Conservation (phyloP, 2,888 invertebrate genomes). For the Rotaria sp. region DNA sequence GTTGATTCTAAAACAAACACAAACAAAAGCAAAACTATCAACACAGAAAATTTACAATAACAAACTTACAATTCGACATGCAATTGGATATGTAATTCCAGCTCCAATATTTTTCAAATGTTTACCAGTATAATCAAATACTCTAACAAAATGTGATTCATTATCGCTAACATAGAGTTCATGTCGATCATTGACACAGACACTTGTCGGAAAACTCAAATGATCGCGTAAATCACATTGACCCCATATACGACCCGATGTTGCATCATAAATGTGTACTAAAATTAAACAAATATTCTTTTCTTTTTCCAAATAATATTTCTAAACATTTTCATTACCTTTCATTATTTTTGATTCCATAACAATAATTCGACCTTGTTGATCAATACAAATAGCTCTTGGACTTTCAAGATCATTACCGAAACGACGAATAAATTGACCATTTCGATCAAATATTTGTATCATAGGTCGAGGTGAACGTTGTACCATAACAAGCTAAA, state of each 20-base stretch:
- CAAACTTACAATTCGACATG: background rate
- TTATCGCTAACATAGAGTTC: slow-evolving; percentile 30
- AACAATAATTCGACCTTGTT: slow-evolving; percentile 24
- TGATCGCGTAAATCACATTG: slow-evolving; percentile 15
- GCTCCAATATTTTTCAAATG: slow-evolving; percentile 26
- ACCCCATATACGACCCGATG: background rate
- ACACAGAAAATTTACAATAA: background rate
- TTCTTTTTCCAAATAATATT: too few species aligned
- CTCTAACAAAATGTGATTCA: slow-evolving; percentile 28
- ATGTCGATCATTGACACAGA: slow-evolving; percentile 27
- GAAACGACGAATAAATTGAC: slow-evolving; percentile 9
- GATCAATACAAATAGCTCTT: slow-evolving; percentile 26
- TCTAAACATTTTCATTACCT: background rate
- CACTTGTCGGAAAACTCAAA: slow-evolving; percentile 29
- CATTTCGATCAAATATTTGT: slow-evolving; percentile 27
- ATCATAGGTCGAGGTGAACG: slow-evolving; percentile 20
- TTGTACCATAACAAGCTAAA: slow-evolving; percentile 17
- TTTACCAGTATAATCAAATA: slow-evolving; percentile 26
- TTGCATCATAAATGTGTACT: slow-evolving; percentile 22
- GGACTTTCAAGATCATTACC: slow-evolving; percentile 15
- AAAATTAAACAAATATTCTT: background rate
- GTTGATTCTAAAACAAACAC: background rate
- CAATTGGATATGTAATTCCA: slow-evolving; percentile 2
- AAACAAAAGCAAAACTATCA: too few species aligned
- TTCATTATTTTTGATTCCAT: slow-evolving; percentile 32